Conservation (phyloP, 1,140 invertebrate genomes). For the Mesaphorura yosii region DNA sequence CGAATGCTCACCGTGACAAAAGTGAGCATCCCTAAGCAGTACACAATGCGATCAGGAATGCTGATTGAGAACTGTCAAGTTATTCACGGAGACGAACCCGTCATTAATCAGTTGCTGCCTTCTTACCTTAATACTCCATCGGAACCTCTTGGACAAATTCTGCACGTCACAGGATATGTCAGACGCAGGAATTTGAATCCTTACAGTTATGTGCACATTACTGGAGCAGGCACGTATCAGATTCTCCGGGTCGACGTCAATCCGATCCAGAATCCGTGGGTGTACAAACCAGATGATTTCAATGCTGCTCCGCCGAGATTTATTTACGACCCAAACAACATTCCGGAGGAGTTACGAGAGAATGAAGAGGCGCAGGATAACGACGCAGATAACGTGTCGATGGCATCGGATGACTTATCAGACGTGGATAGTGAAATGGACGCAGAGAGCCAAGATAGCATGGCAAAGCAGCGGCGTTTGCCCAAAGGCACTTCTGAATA, state of each 20-base stretch:
- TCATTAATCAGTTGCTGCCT: neutral
- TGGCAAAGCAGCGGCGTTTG: conserved; percentile 57
- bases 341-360: conserved; percentile 12
- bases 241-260: conserved; percentile 22
- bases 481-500: conserved; percentile 92
- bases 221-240: conserved; percentile 21
- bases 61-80: conserved; percentile 16
- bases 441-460: conserved; percentile 48
- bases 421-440: conserved; percentile 53
- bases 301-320: conserved; percentile 12
- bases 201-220: conserved; percentile 18
- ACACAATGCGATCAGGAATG: conserved; percentile 19
- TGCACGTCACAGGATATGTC: conserved; percentile 19
- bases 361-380: neutral
- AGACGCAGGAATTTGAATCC: conserved; percentile 24
- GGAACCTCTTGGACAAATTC: too few relatives aligned
- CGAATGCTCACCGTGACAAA: conserved; percentile 25
- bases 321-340: conserved; percentile 13
- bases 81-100: neutral
- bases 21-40: conserved; percentile 23
- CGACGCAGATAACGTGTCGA: conserved; percentile 8
- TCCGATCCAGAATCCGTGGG: conserved; percentile 1
- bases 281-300: neutral
- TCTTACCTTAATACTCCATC: neutral
- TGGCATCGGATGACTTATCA: neutral